Percentiles rank a stretch among this genome's conserved stretches.
phyloP scores from a whole-genome alignment of 35 echinoderm and acorn worm genomes.

The Chiridota heheva region DNA sequence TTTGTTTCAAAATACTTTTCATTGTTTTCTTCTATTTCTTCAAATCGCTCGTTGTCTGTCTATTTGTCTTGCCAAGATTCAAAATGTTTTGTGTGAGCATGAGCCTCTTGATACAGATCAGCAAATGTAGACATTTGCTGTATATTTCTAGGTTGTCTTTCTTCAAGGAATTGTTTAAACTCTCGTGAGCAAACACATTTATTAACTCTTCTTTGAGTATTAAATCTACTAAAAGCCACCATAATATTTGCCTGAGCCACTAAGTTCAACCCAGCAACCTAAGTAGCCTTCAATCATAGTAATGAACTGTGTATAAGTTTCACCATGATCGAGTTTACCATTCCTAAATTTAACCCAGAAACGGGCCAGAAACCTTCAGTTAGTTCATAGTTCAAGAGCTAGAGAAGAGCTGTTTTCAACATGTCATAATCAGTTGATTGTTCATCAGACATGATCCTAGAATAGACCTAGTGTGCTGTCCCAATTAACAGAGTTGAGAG shows the following conservation, averaged over 20 bases:
- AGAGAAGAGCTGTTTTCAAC: conserved; percentile 55
- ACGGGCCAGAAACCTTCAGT: conserved; percentile 42
- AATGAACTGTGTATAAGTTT: conserved; percentile 17
- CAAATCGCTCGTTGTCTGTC: too few species aligned
- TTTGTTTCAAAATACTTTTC: too few species aligned
- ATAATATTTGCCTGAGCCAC: conserved; percentile 5
- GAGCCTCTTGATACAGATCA: too few species aligned
- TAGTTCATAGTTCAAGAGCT: conserved; percentile 42
- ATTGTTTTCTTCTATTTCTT: too few species aligned
- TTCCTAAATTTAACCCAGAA: conserved; percentile 39
- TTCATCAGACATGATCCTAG: conserved; percentile 16
- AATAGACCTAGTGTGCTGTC: conserved; percentile 59
- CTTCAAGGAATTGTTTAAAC: conserved; percentile 36
- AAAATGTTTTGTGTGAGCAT: too few species aligned
- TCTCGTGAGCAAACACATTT: conserved; percentile 1
- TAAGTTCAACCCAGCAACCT: conserved; percentile 33
- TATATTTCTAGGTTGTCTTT: too few species aligned
- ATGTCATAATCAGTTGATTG: too few species aligned
- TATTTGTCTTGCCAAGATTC: too few species aligned
- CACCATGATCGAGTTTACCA: conserved; percentile 12
- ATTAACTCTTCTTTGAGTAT: conserved; percentile 43
- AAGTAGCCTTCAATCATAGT: conserved; percentile 10
- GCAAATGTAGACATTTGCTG: too few species aligned
- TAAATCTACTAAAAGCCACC: conserved; percentile 36
- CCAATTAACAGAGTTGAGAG: conserved; percentile 54